These are phyloP conservation scores for Trochalopteron elliotii DNA, from an alignment of 2,113 vertebrate genomes.

Conservation along the genomic window DNA sequence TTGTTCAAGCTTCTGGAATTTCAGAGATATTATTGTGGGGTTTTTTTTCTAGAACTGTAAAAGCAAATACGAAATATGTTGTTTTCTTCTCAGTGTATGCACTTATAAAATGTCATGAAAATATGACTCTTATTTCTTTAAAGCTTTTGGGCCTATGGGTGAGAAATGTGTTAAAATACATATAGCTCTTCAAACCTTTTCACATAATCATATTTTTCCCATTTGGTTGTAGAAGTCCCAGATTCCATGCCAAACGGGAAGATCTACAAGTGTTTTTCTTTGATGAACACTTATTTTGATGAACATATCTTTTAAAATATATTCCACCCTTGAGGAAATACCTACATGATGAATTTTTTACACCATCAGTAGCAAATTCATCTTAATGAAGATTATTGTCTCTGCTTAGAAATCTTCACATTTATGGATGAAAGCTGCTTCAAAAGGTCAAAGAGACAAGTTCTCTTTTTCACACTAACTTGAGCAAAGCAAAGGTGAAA, in stretches of 20 bases:
- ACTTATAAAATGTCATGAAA: background rate
- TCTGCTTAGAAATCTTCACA: background rate
- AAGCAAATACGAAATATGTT: background rate
- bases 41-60: background rate
- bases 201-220: background rate
- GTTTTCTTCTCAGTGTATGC: background rate
- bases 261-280: background rate
- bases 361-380: background rate
- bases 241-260: background rate
- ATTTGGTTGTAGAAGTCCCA: background rate
- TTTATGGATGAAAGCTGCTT: background rate
- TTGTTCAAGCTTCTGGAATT: background rate
- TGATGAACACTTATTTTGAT: background rate
- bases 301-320: background rate
- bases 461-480: background rate
- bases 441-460: background rate
- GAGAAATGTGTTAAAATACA: background rate
- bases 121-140: background rate
- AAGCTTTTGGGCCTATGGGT: background rate
- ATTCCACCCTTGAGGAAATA: background rate
- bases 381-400: background rate
- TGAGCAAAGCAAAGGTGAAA: conserved; percentile 35
- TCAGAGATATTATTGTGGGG: background rate
- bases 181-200: background rate
- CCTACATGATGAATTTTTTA: background rate